A percentile compares a stretch with the other conserved stretches of the same genome.
These are phyloP conservation scores for Drosophila pullipes DNA, from an alignment of 2,888 invertebrate genomes.

Conservation along the genomic window DNA sequence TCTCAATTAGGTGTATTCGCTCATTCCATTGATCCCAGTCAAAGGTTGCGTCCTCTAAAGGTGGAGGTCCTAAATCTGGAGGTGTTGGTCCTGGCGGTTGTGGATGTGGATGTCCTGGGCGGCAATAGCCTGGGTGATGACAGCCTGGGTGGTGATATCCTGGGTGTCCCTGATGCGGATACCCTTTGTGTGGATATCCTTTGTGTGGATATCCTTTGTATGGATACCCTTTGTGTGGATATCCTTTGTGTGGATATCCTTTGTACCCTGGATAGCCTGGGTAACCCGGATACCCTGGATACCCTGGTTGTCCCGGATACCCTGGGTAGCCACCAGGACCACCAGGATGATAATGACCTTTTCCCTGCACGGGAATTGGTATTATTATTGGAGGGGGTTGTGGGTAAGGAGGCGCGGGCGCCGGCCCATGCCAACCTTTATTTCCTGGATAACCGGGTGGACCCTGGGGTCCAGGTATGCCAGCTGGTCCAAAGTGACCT, in stretches of 20 bases:
- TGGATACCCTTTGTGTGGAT: background rate
- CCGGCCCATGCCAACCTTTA: slow-evolving; percentile 32
- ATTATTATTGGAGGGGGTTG: slow-evolving; percentile 43
- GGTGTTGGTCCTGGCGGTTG: background rate
- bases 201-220: background rate
- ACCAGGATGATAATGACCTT: slow-evolving; percentile 38
- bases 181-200: slow-evolving; percentile 2
- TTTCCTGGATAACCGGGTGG: slow-evolving; percentile 40
- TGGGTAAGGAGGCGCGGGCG: slow-evolving; percentile 36
- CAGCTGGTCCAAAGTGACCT: slow-evolving; percentile 40
- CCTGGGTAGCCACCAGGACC: slow-evolving; percentile 26
- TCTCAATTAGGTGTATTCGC: background rate
- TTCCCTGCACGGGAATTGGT: slow-evolving; percentile 37
- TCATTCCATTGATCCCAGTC: slow-evolving; percentile 5
- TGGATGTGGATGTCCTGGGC: background rate
- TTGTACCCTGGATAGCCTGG: slow-evolving; percentile 22
- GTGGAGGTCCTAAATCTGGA: too few species aligned
- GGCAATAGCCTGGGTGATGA: background rate
- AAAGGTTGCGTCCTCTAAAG: background rate
- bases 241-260: slow-evolving; percentile 7
- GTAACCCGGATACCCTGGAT: slow-evolving; percentile 14
- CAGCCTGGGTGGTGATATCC: background rate
- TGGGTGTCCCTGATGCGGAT: background rate
- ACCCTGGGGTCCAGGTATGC: slow-evolving; percentile 37
- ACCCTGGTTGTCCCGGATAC: slow-evolving; percentile 6